Evolutionary conservation across 2,797 vertebrate genomes (phyloP).

Genomic region (Acipenser ruthenus): DNA sequence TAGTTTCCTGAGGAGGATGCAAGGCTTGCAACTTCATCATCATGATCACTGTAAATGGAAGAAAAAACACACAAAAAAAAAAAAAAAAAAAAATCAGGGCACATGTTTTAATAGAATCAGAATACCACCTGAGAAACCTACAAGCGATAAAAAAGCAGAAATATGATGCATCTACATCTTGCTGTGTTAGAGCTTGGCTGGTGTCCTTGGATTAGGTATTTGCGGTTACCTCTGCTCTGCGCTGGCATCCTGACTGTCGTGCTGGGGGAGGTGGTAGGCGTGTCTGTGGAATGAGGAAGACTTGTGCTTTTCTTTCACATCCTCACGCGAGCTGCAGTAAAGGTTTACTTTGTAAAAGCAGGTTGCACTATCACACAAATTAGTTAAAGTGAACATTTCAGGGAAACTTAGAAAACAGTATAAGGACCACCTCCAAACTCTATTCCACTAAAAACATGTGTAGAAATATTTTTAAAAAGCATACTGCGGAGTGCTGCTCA

Average conservation of each 20-base stretch:
- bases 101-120: neutral
- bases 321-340: constrained; percentile 73
- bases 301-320: constrained; percentile 80
- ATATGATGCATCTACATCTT: neutral
- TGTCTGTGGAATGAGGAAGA: constrained; percentile 78
- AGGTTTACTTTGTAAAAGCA: neutral
- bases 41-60: constrained; percentile 70
- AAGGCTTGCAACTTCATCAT: constrained; percentile 85
- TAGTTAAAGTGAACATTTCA: too few species aligned
- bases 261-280: constrained; percentile 78
- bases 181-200: neutral
- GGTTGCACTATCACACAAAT: constrained; percentile 4
- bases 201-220: neutral
- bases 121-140: neutral
- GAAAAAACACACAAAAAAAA: neutral
- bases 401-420: too few species aligned
- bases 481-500: constrained; percentile 33
- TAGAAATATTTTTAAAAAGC: neutral
- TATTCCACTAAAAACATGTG: neutral
- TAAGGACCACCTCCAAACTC: too few species aligned
- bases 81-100: neutral
- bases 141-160: neutral
- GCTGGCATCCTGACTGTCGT: constrained; percentile 82
- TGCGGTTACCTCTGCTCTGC: constrained; percentile 78
- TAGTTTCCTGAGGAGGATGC: constrained; percentile 79